Base-by-base conservation (phyloP, 2,113 vertebrate genomes). In the Elachura formosa region DNA sequence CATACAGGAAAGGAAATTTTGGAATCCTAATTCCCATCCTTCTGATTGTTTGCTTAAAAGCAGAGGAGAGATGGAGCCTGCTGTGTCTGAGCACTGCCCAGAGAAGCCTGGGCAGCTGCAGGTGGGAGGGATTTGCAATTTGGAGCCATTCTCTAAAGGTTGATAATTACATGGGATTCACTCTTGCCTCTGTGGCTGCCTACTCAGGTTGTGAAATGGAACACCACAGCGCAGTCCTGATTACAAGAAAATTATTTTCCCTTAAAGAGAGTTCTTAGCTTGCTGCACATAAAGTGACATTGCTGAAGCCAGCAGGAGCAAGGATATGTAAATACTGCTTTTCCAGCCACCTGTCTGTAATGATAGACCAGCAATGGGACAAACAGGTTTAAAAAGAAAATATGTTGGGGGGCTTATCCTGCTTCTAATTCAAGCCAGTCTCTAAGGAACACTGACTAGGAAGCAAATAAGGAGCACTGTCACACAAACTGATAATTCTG, bases 101-200 rank as follows among this genome's bases (percentile, higher is more conserved):
- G 26, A 64, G 58, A 33, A 49, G 54, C n/a, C 16, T 12, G 18
- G 36, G 14, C 20, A 51, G 22, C 67, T 75, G 78, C 13, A 49
- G 18, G 6, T 31, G 33, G 58, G 31, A 63, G 34, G 45, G n/a
- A 38, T 78, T 54, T 9, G 5, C 29, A 20, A 2, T 49, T 14
- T 61, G 31, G 68, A 46, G 18, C 45, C 14, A 0, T 73, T 80
- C 46, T 38, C 10, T 56, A 6, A 28, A 18, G 54, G 28, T 20
- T 36, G 12, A 5, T 41, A 13, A 36, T 40, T 62, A 25, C 0
- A 0, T 1, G 4, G 56, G 13, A 0, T 49, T 89, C 48, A 17
- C 6, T 59, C 14, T 72, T 28, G 46, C 15, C 25, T 34, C 66
- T n/a, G 28, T 22, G 49, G 6, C 34, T 72, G 19, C 48, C n/a